Conservation (phyloP, 1,140 invertebrate genomes). For the Pinna nobilis region DNA sequence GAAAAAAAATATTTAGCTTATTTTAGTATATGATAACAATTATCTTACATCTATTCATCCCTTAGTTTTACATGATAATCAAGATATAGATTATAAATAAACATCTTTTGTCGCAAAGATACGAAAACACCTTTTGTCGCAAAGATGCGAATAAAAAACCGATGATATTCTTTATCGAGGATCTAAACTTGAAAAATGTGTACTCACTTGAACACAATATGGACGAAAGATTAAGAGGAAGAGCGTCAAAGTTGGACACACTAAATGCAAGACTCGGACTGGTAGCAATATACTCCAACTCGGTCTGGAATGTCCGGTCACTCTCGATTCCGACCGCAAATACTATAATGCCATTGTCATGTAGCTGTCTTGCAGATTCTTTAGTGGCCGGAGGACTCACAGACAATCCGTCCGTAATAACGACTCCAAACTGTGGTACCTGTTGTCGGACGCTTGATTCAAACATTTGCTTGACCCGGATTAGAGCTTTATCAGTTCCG, state of each 20-base stretch:
- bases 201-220: background rate
- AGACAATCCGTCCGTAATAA: slow-evolving; percentile 59
- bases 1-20: too few relatives aligned
- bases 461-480: slow-evolving; percentile 26
- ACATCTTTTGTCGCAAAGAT: too few relatives aligned
- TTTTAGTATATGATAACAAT: too few relatives aligned
- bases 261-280: background rate
- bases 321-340: slow-evolving; percentile 53
- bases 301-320: background rate
- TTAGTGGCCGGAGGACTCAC: slow-evolving; percentile 30
- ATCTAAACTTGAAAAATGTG: too few relatives aligned
- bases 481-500: slow-evolving; percentile 23
- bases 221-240: slow-evolving; percentile 1
- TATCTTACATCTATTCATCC: too few relatives aligned
- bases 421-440: slow-evolving; percentile 43
- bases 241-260: slow-evolving; percentile 3
- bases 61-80: too few relatives aligned
- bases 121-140: too few relatives aligned
- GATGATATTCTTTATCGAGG: too few relatives aligned
- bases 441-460: slow-evolving; percentile 25
- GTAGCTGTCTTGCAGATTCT: slow-evolving; percentile 31
- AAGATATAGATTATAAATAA: too few relatives aligned
- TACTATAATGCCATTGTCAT: slow-evolving; percentile 41
- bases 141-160: too few relatives aligned
- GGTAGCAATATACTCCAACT: slow-evolving; percentile 10